Conservation (phyloP, 2,797 vertebrate genomes). For the Rhynchonycteris naso region DNA sequence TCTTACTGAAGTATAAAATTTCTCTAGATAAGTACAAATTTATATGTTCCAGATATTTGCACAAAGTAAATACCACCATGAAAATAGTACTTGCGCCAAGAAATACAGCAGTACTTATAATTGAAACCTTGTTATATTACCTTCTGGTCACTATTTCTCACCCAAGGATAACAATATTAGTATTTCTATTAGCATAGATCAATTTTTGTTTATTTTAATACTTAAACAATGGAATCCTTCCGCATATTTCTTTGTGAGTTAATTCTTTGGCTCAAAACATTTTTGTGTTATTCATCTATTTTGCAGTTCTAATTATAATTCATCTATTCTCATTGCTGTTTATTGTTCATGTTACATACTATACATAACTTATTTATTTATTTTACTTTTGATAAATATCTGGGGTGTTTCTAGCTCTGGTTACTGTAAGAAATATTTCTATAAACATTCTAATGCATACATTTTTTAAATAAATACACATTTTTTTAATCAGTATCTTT, state of each 20-base stretch:
- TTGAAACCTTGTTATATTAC: not conserved
- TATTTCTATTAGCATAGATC: not conserved
- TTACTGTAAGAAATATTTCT: not conserved
- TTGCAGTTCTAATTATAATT: not conserved
- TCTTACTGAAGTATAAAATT: not conserved
- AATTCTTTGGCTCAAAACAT: not conserved
- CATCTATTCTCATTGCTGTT: not conserved
- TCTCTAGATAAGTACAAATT: not conserved
- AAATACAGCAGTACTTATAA: not conserved
- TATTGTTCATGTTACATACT: slow-evolving; percentile 4
- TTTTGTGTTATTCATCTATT: not conserved
- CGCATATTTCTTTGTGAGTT: not conserved
- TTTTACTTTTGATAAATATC: not conserved
- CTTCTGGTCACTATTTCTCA: not conserved
- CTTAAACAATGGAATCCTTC: not conserved
- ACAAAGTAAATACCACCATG: not conserved
- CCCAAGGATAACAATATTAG: not conserved
- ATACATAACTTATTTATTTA: not conserved
- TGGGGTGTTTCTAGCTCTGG: not conserved
- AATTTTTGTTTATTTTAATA: not conserved
- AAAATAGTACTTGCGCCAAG: not conserved
- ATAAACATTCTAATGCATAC: not conserved
- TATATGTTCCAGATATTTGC: not conserved
- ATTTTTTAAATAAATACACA: not conserved
- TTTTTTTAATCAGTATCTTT: not conserved